Evolutionary conservation across 2,113 vertebrate genomes (phyloP).

Genomic region (Calyptomena viridis): DNA sequence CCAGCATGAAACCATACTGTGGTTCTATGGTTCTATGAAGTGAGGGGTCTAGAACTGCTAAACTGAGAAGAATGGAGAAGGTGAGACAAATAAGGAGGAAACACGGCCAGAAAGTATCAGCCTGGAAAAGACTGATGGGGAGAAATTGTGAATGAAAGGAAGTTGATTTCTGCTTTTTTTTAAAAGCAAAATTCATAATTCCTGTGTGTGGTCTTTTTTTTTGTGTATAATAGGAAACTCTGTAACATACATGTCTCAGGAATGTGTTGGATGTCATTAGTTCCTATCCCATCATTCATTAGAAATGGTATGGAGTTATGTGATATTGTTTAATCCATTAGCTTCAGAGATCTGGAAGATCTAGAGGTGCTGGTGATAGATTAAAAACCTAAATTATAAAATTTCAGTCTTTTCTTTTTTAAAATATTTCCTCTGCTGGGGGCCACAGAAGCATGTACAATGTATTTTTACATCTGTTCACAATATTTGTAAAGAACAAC

Average conservation of each 20-base stretch:
- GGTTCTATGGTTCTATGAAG: neutral
- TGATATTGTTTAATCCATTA: neutral
- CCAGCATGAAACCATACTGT: neutral
- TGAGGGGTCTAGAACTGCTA: neutral
- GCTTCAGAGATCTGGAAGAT: neutral
- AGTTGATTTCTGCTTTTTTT: neutral
- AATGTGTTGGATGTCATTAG: neutral
- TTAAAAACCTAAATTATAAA: neutral
- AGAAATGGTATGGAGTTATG: neutral
- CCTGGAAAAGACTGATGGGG: neutral
- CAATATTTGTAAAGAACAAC: neutral
- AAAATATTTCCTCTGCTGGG: neutral
- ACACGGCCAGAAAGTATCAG: neutral
- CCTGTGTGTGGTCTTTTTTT: neutral
- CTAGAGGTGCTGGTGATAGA: neutral
- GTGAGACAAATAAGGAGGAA: neutral
- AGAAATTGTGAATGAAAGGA: neutral
- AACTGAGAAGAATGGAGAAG: neutral
- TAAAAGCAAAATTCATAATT: neutral
- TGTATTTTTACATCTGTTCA: neutral
- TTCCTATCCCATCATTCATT: neutral
- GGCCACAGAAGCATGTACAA: neutral
- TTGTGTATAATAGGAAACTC: neutral
- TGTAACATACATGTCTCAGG: accelerated
- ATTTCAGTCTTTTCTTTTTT: neutral